These are phyloP conservation scores for Trichomycterus rosablanca DNA, from an alignment of 2,113 vertebrate species.

Conservation along the genomic window DNA sequence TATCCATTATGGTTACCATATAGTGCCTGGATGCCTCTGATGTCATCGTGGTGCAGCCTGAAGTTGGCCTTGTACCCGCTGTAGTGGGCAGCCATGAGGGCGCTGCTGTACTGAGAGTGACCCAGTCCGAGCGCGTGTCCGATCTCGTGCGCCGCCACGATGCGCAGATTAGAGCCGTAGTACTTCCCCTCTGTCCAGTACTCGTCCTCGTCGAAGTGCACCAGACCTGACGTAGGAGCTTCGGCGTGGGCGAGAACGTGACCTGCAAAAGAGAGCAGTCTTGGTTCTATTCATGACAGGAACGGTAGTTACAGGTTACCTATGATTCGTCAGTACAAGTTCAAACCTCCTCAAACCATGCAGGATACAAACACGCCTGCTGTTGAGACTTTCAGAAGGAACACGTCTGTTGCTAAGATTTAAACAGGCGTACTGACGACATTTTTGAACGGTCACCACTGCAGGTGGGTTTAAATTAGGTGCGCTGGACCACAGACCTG, in stretches of 20 bases:
- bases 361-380: too few species aligned
- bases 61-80: slow-evolving; percentile 74
- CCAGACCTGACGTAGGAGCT: slow-evolving; percentile 75
- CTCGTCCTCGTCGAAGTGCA: slow-evolving; percentile 86
- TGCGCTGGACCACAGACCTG: too few species aligned
- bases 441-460: too few species aligned
- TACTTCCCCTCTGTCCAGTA: slow-evolving; percentile 76
- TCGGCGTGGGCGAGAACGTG: slow-evolving; percentile 81
- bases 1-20: too few species aligned
- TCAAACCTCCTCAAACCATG: too few species aligned
- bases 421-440: too few species aligned
- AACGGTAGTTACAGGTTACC: too few species aligned
- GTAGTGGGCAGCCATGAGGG: slow-evolving; percentile 83
- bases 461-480: too few species aligned
- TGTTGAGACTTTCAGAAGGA: too few species aligned
- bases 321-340: too few species aligned
- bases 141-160: slow-evolving; percentile 85
- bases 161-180: slow-evolving; percentile 77
- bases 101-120: slow-evolving; percentile 72
- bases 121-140: slow-evolving; percentile 83
- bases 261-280: slow-evolving; percentile 55
- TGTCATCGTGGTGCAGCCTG: slow-evolving; percentile 75
- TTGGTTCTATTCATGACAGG: too few species aligned
- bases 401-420: too few species aligned
- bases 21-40: slow-evolving; percentile 77